These are phyloP conservation scores for Columbina picui DNA, from an alignment of 2,113 vertebrate genomes.

Conservation along the genomic window DNA sequence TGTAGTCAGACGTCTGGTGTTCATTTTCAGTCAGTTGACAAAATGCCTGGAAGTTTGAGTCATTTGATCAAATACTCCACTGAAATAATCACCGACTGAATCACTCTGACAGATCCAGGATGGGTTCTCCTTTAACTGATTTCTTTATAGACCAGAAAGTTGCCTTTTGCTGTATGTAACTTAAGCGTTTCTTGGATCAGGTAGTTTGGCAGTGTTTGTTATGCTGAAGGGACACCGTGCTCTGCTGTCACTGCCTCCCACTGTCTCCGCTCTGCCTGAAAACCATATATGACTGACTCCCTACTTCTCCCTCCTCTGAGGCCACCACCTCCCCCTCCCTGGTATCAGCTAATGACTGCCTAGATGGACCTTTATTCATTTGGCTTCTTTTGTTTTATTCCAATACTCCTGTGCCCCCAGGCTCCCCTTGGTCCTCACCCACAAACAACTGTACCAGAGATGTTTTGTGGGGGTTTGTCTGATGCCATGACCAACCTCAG, in stretches of 20 bases:
- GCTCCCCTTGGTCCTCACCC: not conserved
- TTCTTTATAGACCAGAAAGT: constrained; percentile 18
- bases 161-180: not conserved
- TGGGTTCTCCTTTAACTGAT: constrained; percentile 6
- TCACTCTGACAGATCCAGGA: constrained; percentile 5
- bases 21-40: constrained; percentile 60
- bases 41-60: constrained; percentile 61
- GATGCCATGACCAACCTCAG: not conserved
- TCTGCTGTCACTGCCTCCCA: not conserved
- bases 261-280: not conserved
- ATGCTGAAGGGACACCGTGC: not conserved
- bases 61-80: constrained; percentile 48
- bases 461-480: not conserved
- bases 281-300: not conserved
- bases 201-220: not conserved
- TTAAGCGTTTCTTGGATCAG: constrained; percentile 34
- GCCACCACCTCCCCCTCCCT: not conserved
- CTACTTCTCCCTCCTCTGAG: not conserved
- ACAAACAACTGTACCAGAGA: not conserved
- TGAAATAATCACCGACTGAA: constrained; percentile 45
- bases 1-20: constrained; percentile 22
- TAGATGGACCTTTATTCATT: not conserved
- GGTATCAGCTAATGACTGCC: not conserved
- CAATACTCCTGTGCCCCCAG: not conserved
- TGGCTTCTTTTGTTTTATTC: not conserved